These are phyloP conservation scores for Paratrypauchen microcephalus DNA, from an alignment of 2,797 vertebrate species.

Conservation along the genomic window DNA sequence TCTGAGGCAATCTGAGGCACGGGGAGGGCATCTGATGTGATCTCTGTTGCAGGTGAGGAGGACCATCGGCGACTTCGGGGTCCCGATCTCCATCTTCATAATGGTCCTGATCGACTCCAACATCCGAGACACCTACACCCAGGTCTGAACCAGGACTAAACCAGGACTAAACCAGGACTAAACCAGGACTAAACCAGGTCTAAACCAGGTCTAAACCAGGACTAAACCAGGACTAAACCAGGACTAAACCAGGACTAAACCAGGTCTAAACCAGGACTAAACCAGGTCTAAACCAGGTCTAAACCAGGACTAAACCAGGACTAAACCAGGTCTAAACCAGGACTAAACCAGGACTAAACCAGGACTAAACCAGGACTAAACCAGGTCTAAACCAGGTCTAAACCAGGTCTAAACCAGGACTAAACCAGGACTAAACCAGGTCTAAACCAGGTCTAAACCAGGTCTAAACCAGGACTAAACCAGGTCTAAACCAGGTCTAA, in stretches of 20 bases:
- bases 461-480: too few relatives aligned
- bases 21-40: background rate
- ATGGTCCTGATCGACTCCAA: slow-evolving; percentile 93
- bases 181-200: background rate
- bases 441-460: too few relatives aligned
- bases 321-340: too few relatives aligned
- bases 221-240: background rate
- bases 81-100: slow-evolving; percentile 94
- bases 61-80: slow-evolving; percentile 94
- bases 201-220: background rate
- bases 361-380: too few relatives aligned
- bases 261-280: background rate
- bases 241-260: background rate
- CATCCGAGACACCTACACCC: slow-evolving; percentile 88
- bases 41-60: slow-evolving; percentile 81
- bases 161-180: slow-evolving; percentile 75
- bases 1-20: background rate
- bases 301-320: too few relatives aligned
- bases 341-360: too few relatives aligned
- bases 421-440: too few relatives aligned
- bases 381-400: too few relatives aligned
- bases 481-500: too few relatives aligned
- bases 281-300: background rate
- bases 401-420: too few relatives aligned
- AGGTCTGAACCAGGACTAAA: slow-evolving; percentile 71